Conservation (phyloP, 2,797 vertebrate genomes). For the Poecilia wingei region DNA sequence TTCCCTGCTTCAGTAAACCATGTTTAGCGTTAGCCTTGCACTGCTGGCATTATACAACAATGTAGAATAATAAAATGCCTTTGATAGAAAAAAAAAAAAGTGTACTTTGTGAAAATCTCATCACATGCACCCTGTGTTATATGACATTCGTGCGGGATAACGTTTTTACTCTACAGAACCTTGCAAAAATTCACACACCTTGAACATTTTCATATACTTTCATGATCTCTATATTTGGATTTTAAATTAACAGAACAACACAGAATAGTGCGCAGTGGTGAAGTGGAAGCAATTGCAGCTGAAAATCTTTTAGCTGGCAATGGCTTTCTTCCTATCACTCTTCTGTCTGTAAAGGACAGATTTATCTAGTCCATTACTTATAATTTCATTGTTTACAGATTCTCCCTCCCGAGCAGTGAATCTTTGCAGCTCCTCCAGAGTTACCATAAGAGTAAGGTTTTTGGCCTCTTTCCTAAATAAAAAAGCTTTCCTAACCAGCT, state of each 20-base stretch:
- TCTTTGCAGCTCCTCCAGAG: not conserved
- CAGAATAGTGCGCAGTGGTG: not conserved
- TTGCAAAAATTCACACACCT: not conserved
- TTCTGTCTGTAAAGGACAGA: not conserved
- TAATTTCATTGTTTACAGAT: not conserved
- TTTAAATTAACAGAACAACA: not conserved
- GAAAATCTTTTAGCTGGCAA: not conserved
- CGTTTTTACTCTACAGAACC: not conserved
- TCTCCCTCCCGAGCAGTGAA: not conserved
- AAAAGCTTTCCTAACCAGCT: not conserved
- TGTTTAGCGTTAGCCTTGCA: not conserved
- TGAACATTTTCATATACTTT: not conserved
- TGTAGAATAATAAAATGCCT: not conserved
- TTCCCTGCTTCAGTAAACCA: not conserved
- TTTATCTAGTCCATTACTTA: not conserved
- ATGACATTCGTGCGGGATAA: not conserved
- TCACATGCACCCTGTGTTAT: not conserved
- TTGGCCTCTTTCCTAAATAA: not conserved
- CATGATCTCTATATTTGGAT: not conserved
- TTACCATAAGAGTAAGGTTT: not conserved
- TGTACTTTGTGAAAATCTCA: not conserved
- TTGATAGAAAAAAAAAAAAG: not conserved
- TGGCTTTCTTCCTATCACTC: not conserved
- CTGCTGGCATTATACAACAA: conserved; percentile 7
- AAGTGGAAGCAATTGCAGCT: not conserved